These are phyloP conservation scores for Beroe ovata DNA, from an alignment of 37 sponge, comb jelly and placozoan species.

Conservation along the genomic window DNA sequence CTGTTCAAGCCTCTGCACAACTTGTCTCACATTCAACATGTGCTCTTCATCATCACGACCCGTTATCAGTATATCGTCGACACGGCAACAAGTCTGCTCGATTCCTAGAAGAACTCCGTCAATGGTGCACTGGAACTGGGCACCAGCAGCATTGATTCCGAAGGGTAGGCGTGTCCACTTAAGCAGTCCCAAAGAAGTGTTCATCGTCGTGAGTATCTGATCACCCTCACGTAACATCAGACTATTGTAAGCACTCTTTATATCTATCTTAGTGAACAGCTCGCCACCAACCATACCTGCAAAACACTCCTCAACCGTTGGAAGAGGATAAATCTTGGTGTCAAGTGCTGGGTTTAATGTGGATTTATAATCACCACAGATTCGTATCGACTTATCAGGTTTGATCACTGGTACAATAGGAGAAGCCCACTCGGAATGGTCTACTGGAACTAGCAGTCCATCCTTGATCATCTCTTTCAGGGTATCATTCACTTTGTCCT, in stretches of 20 bases:
- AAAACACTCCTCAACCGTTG: constrained; percentile 64
- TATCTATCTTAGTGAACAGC: constrained; percentile 70
- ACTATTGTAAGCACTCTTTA: constrained; percentile 64
- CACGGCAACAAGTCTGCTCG: background rate
- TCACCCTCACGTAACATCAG: background rate
- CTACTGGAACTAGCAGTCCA: constrained; percentile 69
- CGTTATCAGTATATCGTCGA: constrained; percentile 70
- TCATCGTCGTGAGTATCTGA: constrained; percentile 2
- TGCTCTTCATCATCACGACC: constrained; percentile 16
- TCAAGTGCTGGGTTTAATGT: constrained; percentile 67
- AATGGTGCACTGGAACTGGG: constrained; percentile 71
- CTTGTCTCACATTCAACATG: constrained; percentile 5
- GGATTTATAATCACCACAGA: constrained; percentile 75
- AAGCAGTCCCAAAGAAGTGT: constrained; percentile 69
- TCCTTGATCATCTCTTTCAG: background rate
- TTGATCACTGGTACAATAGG: constrained; percentile 73
- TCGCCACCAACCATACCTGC: constrained; percentile 67
- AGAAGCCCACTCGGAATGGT: constrained; percentile 69
- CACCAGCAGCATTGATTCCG: constrained; percentile 68
- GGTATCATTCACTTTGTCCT: background rate
- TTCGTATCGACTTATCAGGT: constrained; percentile 33
- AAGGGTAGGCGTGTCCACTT: constrained; percentile 69
- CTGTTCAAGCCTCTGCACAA: background rate
- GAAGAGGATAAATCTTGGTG: constrained; percentile 69
- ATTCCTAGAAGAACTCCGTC: constrained; percentile 68